phyloP scores from a whole-genome alignment of 2,113 vertebrate species.

The Sebastes schlegelii region DNA sequence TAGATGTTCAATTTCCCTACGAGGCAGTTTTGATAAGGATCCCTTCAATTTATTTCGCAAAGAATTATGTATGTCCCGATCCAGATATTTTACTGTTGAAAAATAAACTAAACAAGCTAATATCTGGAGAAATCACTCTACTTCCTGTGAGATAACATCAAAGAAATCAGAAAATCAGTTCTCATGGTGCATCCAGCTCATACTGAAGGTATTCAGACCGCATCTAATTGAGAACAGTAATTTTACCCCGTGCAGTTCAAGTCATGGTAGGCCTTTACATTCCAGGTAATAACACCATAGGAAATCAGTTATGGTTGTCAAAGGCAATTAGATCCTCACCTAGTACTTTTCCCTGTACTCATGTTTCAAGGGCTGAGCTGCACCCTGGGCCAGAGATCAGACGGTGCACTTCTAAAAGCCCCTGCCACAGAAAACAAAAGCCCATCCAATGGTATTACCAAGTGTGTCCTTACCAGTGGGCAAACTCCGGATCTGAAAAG shows the following conservation, averaged over 20 bases:
- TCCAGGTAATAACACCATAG: constrained; percentile 4
- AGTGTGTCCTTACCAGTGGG: not conserved
- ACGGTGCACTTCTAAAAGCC: constrained; percentile 21
- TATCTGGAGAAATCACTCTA: not conserved
- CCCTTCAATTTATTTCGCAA: not conserved
- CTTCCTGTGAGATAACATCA: constrained; percentile 1
- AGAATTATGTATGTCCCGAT: not conserved
- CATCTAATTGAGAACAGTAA: not conserved
- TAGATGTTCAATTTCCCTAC: not conserved
- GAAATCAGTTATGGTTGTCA: constrained; percentile 27
- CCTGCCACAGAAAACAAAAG: constrained; percentile 3
- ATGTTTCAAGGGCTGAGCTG: constrained; percentile 53
- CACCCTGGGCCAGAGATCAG: constrained; percentile 39
- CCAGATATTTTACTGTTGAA: too few species aligned
- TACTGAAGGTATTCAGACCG: not conserved
- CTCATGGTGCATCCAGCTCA: not conserved
- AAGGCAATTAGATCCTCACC: constrained; percentile 40
- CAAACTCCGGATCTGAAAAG: too few species aligned
- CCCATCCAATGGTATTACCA: constrained; percentile 20
- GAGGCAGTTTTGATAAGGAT: not conserved
- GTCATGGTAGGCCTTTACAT: not conserved
- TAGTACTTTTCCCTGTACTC: constrained; percentile 7
- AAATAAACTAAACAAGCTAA: not conserved
- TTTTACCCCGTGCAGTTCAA: not conserved
- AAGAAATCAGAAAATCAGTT: not conserved